These are phyloP conservation scores for Plebejus anna DNA, from an alignment of 2,888 invertebrate species.

Conservation along the genomic window DNA sequence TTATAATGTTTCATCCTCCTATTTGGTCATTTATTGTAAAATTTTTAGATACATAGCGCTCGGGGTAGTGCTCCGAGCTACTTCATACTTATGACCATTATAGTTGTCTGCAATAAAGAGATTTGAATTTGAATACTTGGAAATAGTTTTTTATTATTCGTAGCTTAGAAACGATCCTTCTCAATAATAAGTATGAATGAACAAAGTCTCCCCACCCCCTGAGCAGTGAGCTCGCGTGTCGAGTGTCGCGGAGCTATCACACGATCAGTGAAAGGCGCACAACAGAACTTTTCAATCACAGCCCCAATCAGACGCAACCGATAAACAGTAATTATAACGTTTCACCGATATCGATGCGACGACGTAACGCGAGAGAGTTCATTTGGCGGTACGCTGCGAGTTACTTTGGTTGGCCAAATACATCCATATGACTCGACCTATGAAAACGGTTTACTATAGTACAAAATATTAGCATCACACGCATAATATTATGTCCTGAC, in stretches of 20 bases:
- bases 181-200: neutral
- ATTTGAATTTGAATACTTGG: too few species aligned
- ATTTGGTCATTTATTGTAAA: neutral
- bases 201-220: neutral
- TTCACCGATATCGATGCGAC: constrained; percentile 17
- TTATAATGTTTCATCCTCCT: neutral
- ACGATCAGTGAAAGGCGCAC: constrained; percentile 42
- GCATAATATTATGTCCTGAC: neutral
- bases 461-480: neutral
- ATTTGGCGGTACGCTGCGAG: neutral
- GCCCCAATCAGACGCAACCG: constrained; percentile 36
- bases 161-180: neutral
- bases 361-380: neutral
- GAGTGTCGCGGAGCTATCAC: constrained; percentile 37
- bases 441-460: neutral
- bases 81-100: too few species aligned
- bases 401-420: neutral
- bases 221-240: constrained; percentile 47
- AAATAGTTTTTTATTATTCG: too few species aligned
- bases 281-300: constrained; percentile 37
- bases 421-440: neutral
- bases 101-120: too few species aligned
- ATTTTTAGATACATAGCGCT: neutral
- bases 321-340: constrained; percentile 29
- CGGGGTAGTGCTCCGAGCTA: too few species aligned